phyloP scores from a whole-genome alignment of 92 coral and sea anemone species.

The Metridium senile region DNA sequence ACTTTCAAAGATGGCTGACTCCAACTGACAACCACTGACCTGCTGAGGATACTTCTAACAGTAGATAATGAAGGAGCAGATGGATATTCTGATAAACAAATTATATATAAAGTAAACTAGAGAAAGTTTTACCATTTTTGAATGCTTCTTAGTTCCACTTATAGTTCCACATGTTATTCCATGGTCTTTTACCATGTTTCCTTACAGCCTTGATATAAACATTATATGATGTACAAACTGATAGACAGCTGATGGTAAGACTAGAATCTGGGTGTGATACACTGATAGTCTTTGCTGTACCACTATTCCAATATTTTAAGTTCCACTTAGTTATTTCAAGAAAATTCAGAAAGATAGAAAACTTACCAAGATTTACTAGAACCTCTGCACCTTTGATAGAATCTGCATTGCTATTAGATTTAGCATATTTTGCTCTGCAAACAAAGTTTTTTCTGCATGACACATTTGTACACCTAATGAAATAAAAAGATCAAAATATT shows the following conservation, averaged over 20 bases:
- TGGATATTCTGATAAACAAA: constrained; percentile 37
- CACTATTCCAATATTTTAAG: no score
- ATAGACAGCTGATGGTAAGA: no score
- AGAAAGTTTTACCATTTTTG: no score
- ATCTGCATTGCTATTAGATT: constrained; percentile 1
- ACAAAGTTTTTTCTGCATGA: constrained; percentile 7
- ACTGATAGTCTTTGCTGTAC: no score
- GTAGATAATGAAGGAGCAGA: constrained; percentile 6
- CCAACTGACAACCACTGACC: constrained; percentile 33
- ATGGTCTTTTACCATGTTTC: no score
- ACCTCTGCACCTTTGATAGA: constrained; percentile 24
- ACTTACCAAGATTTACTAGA: constrained; percentile 42
- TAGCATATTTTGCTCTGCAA: constrained; percentile 34
- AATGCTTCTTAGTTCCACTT: no score
- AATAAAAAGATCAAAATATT: neutral
- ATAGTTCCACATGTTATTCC: neutral
- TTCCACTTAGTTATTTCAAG: no score
- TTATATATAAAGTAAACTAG: neutral
- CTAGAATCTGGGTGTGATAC: no score
- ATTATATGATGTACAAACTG: no score
- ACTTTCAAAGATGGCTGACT: neutral
- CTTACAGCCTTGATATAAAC: no score
- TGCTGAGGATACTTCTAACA: constrained; percentile 8
- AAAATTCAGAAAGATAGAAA: no score
- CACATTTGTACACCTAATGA: neutral